Conservation (phyloP, 2,113 vertebrate species). For the Marmota monax region DNA sequence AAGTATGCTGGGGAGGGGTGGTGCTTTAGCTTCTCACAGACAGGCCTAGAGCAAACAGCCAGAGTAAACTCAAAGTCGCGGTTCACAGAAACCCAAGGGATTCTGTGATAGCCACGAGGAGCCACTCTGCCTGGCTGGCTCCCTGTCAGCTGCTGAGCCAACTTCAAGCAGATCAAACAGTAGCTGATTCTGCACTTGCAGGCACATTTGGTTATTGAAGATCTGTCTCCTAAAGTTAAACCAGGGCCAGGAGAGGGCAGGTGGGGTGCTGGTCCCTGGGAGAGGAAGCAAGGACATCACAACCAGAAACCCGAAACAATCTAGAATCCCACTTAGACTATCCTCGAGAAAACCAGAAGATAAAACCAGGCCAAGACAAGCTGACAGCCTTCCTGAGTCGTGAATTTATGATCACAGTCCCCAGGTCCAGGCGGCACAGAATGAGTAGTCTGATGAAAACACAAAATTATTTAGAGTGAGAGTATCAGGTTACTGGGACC, state of each 20-base stretch:
- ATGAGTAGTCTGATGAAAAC: not conserved
- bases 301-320: not conserved
- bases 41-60: slow-evolving; percentile 28
- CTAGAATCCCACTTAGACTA: not conserved
- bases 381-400: not conserved
- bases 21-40: not conserved
- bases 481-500: not conserved
- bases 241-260: not conserved
- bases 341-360: not conserved
- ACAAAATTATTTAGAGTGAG: not conserved
- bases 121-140: not conserved
- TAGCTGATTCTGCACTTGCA: not conserved
- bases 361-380: not conserved
- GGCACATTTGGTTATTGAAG: not conserved
- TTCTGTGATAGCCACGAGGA: not conserved
- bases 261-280: not conserved
- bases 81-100: not conserved
- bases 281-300: not conserved
- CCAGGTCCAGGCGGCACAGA: not conserved
- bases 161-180: slow-evolving; percentile 1
- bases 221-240: not conserved
- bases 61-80: not conserved
- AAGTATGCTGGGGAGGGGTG: not conserved
- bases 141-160: not conserved
- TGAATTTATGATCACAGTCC: not conserved